Base-by-base conservation (phyloP, 2,888 invertebrate species). In the Hyppa rectilinea region DNA sequence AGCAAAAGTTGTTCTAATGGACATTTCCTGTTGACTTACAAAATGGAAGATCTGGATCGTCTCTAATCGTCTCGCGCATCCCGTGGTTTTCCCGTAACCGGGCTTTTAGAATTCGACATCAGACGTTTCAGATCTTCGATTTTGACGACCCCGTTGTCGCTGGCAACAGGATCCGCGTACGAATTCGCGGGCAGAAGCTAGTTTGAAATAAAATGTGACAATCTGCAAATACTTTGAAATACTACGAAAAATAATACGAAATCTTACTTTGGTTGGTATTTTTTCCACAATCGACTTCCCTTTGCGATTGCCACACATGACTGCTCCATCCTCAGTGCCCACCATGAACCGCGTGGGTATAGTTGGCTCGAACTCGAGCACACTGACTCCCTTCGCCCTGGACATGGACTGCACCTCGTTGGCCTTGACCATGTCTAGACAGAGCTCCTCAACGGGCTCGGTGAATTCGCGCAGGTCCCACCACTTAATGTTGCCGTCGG, bases 401-500 rank as follows among this genome's bases (percentile, higher is more conserved):
- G 93, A 92, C 94, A 91, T 96, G 90, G 82, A 96, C 80, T 96
- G 96, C 0, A 88, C 88, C 73, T 97, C 97, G 56, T 87, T 88
- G 6, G 88, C 78, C 84, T 96, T 96, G 34, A 96, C 95, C 12
- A 97, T 95, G 87, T 98, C 97, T 23, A 98, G 91, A 49, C 97
- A 94, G 82, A 98, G 93, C 80, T 96, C 96, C 74, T 97, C 97
- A 17, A 96, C 94, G 14, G 97, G 97, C 83, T 96, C 96, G 26
- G 91, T 92, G 81, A 97, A 90, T 85, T 97, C 96, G 26, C 97
- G 95, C 20, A 96, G 96, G 91, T 98, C 98, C 98, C 98, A 98
- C 98, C 98, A 98, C 90, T 97, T 96, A 53, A 98, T 97, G 92
- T 97, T 97, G 2, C 99, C 99, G 91, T 99, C 99, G 2, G 98